Conservation (phyloP, 2,888 invertebrate genomes). For the Orthosia cruda region DNA sequence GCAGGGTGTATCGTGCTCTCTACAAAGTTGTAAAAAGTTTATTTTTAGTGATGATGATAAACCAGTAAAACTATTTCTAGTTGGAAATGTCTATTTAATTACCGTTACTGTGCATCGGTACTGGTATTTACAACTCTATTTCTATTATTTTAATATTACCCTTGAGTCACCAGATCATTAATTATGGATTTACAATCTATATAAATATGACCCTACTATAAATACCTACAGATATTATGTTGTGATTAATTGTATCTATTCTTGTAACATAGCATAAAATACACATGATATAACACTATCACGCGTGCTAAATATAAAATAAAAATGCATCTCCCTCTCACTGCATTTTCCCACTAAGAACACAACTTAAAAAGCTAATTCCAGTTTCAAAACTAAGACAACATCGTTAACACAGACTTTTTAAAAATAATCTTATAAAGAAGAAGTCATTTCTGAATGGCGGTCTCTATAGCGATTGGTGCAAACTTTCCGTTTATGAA, state of each 20-base stretch:
- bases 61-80: neutral
- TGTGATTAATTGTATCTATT: neutral
- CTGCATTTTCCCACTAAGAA: neutral
- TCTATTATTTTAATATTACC: neutral
- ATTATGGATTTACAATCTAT: neutral
- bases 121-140: neutral
- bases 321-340: no score
- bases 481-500: slow-evolving; percentile 62
- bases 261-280: no score
- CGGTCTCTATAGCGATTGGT: slow-evolving; percentile 42
- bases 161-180: neutral
- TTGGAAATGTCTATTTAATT: neutral
- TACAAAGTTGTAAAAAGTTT: neutral
- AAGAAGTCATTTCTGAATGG: slow-evolving; percentile 44
- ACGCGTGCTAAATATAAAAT: neutral
- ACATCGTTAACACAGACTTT: slow-evolving; percentile 19
- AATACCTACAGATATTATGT: neutral
- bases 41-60: neutral
- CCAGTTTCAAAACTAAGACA: slow-evolving; percentile 26
- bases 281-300: neutral
- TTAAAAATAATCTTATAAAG: slow-evolving; percentile 30
- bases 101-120: neutral
- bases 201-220: neutral
- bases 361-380: slow-evolving; percentile 25
- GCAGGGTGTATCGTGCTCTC: neutral